A percentile compares a stretch with the other conserved stretches of the same genome.
Conservation (phyloP, 2,888 invertebrate genomes). For the Leuctra nigra region DNA sequence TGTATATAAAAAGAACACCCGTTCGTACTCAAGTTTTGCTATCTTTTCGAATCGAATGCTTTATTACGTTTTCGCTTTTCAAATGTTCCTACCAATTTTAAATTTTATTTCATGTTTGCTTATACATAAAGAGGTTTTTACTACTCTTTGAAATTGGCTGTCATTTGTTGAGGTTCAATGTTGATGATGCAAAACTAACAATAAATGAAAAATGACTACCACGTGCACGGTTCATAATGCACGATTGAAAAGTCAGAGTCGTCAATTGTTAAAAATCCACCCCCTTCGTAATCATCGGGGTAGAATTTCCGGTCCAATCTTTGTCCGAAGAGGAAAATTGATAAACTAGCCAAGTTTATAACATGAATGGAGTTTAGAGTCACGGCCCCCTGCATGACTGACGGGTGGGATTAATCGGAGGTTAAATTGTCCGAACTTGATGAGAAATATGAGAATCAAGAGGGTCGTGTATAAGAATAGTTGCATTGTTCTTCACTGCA, state of each 20-base stretch:
- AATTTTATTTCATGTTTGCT: no score
- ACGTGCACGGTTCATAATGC: conserved; percentile 11
- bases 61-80: no score
- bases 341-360: conserved; percentile 3
- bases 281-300: conserved; percentile 21
- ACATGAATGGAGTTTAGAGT: not conserved
- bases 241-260: conserved; percentile 14
- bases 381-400: conserved; percentile 17
- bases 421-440: conserved; percentile 28
- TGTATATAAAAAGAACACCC: no score
- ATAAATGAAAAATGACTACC: conserved; percentile 15
- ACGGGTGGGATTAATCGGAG: conserved; percentile 27
- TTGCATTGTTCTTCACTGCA: conserved; percentile 2
- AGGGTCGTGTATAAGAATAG: no score
- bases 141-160: no score
- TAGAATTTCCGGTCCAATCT: conserved; percentile 14
- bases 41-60: no score
- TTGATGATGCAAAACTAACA: no score
- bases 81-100: no score
- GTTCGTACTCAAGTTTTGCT: no score
- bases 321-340: conserved; percentile 10
- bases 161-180: no score
- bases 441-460: conserved; percentile 27
- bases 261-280: conserved; percentile 16
- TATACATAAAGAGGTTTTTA: no score